These are phyloP conservation scores for Eucera pruinosa DNA, from an alignment of 2,888 invertebrate genomes.

Conservation along the genomic window DNA sequence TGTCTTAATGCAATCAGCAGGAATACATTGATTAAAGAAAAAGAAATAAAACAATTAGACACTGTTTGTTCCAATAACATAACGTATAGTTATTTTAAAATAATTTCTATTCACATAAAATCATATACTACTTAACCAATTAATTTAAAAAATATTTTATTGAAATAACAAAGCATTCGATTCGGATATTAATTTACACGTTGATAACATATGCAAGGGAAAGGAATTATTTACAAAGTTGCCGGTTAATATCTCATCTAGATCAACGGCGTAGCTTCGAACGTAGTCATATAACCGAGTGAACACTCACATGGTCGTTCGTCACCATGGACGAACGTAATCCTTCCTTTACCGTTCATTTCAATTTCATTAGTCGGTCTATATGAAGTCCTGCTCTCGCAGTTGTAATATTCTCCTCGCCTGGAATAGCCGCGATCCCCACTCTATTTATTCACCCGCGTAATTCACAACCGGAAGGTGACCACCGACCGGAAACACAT, in stretches of 20 bases:
- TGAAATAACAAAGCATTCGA: too few species aligned
- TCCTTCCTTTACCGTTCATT: slow-evolving; percentile 81
- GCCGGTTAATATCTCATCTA: slow-evolving; percentile 28
- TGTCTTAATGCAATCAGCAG: too few species aligned
- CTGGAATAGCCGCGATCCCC: slow-evolving; percentile 63
- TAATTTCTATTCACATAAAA: too few species aligned
- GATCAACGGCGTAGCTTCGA: neutral
- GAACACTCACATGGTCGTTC: slow-evolving; percentile 30
- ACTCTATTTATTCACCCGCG: slow-evolving; percentile 82
- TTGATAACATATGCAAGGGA: neutral
- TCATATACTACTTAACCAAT: too few species aligned
- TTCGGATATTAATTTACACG: slow-evolving; percentile 4
- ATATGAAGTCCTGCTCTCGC: slow-evolving; percentile 60
- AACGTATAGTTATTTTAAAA: too few species aligned
- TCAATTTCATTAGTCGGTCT: slow-evolving; percentile 82
- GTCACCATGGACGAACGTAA: slow-evolving; percentile 67
- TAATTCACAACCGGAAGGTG: slow-evolving; percentile 84
- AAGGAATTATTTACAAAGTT: slow-evolving; percentile 41
- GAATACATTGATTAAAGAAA: too few species aligned
- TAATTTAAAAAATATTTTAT: too few species aligned
- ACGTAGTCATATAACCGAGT: neutral
- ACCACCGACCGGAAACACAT: slow-evolving; percentile 83
- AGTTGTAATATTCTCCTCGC: slow-evolving; percentile 68
- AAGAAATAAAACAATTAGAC: too few species aligned
- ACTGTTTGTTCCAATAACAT: too few species aligned